Evolutionary conservation across 2,888 invertebrate genomes (phyloP), one percentile per base, ranked within the genome.

Genomic region (Resseliella maxima): DNA sequence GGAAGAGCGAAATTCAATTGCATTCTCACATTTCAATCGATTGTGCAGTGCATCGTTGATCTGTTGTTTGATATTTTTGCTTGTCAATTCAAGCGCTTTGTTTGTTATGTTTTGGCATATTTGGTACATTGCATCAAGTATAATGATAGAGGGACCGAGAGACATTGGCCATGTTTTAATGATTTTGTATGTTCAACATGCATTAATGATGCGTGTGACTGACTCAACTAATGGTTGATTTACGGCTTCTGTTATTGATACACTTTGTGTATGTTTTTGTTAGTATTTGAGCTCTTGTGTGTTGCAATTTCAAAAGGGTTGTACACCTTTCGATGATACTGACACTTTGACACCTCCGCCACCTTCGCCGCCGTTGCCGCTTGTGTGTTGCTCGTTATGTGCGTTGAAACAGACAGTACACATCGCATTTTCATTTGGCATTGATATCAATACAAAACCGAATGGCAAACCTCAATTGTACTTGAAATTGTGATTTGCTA

Each of bases 301-400:
- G 59, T 83, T 83, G 83, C 83, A 38, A 83, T 83, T 83, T 83
- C 83, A 72, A 72, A 72, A 72, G 72, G 72, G 72, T 72, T 72
- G 72, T 35, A 72, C 83, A 81, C 36, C 35, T 81, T n/a, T 81
- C 81, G 81, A 36, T 81, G 81, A 81, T 38, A 83, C 38, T n/a
- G 38, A n/a, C 38, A 38, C 72, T 24, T 24, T 18, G 15, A 8
- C 21, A 8, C 50, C 5, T 18, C 10, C 15, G 12, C 41, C 41
- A 41, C 41, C 41, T 41, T 41, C 41, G 12, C 6, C 41, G 41
- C 5, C 41, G 41, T 8, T 12, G 12, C 41, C 12, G 41, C 5
- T 12, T 8, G 12, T 8, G 6, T 8, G 6, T 12, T 5, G 59
- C 59, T 59, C 59, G 59, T 59, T 59, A 59, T 59, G 24, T 24